Evolutionary conservation across 2,888 invertebrate genomes (phyloP), one percentile per base, ranked within the genome.

Genomic region (Brachyopa scutellaris): DNA sequence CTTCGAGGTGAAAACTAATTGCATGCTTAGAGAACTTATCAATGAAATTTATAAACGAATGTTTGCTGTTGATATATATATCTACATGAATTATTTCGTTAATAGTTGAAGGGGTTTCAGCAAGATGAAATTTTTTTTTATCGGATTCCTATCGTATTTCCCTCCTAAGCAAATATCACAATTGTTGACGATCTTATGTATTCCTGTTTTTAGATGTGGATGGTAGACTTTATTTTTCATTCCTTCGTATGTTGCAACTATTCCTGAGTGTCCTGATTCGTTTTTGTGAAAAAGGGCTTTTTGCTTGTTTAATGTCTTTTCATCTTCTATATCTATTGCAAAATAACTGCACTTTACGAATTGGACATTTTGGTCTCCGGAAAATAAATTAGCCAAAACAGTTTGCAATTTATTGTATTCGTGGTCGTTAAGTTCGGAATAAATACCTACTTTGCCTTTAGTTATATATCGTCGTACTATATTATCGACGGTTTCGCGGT

Each of bases 271-370:
- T n/a, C 2, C 42, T 19, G 19, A 40, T 21, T n/a, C 17, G 5
- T 45, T 17, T 29, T 40, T 69, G 40, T 57, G 36, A 11, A 40
- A 45, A 13, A 17, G 7, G 6, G 53, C 21, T 26, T 45, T 69
- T 36, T 45, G n/a, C 21, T 40, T 45, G 8, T 45, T 38, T 17
- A 49, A 11, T 64, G 42, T 47, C 11, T 47, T 29, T 36, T 47
- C 61, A 8, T 23, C 55, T 11, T 62, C 47, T 33, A 47, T 31
- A 19, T 31, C 61, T 8, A 21, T 45, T 6, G 21, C 45, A 19
- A 29, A 21, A 33, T 38, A 45, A 8, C 33, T 33, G 21, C 61
- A 62, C 13, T 26, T 31, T 26, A 59, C 9, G 21, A 66, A 62
- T 19, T 55, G 38, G 1, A 57, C 21, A 8, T 2, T 21, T 4